Evolutionary conservation across 2,113 vertebrate genomes (phyloP).

Genomic region (Hemicordylus capensis): DNA sequence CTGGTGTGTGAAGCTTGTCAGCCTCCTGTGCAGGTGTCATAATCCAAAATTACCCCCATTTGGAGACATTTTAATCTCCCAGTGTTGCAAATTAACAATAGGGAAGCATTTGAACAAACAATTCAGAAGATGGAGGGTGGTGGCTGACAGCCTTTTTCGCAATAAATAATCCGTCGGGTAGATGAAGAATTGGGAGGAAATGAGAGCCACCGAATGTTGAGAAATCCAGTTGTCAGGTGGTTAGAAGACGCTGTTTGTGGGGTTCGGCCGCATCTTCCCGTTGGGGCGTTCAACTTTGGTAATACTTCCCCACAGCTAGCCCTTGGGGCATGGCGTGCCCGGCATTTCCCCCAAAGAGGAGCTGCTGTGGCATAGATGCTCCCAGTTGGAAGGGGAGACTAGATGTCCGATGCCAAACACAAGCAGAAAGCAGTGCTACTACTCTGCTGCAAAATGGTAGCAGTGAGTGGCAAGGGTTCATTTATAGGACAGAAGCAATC

Average conservation of each 20-base stretch:
- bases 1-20: slow-evolving; percentile 14
- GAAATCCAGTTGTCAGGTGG: background rate
- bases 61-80: slow-evolving; percentile 15
- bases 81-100: background rate
- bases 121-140: background rate
- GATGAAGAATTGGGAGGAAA: background rate
- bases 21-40: background rate
- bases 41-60: background rate
- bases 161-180: background rate
- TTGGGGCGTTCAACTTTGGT: background rate
- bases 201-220: background rate
- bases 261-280: background rate
- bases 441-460: too few relatives aligned
- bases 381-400: too few relatives aligned
- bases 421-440: too few relatives aligned
- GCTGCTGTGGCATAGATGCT: too few relatives aligned
- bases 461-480: too few relatives aligned
- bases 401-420: too few relatives aligned
- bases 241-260: background rate
- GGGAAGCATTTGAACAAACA: background rate
- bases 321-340: too few relatives aligned
- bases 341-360: too few relatives aligned
- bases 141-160: background rate
- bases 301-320: background rate
- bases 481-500: too few relatives aligned